phyloP scores from a whole-genome alignment of 2,888 invertebrate species.

The Drosophila fulvimacula region DNA sequence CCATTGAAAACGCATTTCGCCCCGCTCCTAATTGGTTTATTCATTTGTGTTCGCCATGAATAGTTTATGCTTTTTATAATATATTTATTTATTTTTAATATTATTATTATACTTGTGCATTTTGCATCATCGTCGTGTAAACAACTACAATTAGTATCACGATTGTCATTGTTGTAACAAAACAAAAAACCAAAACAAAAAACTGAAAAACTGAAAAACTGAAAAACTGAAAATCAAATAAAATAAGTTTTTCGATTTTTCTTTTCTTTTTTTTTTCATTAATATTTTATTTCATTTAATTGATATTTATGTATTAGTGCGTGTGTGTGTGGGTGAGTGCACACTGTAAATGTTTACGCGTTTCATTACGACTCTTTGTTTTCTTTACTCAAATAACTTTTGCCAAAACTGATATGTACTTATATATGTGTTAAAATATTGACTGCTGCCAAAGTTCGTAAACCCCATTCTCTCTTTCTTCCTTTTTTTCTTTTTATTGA shows the following conservation, averaged over 20 bases:
- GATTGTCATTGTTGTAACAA: slow-evolving; percentile 83
- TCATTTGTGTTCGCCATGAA: slow-evolving; percentile 46
- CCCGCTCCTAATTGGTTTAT: slow-evolving; percentile 45
- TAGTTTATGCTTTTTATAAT: slow-evolving; percentile 35
- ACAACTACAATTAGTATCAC: slow-evolving; percentile 85
- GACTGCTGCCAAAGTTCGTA: slow-evolving; percentile 50
- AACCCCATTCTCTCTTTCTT: slow-evolving; percentile 10
- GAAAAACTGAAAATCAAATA: neutral
- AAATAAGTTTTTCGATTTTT: neutral
- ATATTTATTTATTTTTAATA: slow-evolving; percentile 45
- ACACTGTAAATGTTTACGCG: slow-evolving; percentile 59
- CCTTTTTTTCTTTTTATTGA: neutral
- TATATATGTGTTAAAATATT: slow-evolving; percentile 67
- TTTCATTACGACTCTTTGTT: slow-evolving; percentile 46
- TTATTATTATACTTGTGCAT: slow-evolving; percentile 78
- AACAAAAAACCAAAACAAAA: slow-evolving; percentile 32
- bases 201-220: neutral
- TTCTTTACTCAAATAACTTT: slow-evolving; percentile 30
- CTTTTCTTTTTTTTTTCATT: slow-evolving; percentile 17
- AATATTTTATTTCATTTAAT: slow-evolving; percentile 65
- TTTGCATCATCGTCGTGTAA: slow-evolving; percentile 79
- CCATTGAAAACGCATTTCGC: no score
- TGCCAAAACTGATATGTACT: slow-evolving; percentile 77
- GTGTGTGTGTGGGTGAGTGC: slow-evolving; percentile 26
- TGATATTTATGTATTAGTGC: slow-evolving; percentile 46